Conservation (phyloP, 2,797 vertebrate species). For the Leptatherina wallacei region DNA sequence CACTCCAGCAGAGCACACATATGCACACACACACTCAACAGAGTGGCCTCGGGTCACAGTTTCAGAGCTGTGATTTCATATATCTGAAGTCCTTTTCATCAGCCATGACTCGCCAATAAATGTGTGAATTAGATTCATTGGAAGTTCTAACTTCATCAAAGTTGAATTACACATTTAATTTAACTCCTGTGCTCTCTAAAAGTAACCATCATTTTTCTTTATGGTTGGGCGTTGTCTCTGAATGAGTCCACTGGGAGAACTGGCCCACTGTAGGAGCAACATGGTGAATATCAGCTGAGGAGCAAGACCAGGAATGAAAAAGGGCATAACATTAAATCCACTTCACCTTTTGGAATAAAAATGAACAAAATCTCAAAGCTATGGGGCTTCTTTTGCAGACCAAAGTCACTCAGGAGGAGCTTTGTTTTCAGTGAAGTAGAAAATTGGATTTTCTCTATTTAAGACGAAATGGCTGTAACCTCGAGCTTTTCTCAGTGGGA, state of each 20-base stretch:
- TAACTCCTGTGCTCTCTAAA: neutral
- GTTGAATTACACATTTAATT: neutral
- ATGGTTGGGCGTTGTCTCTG: constrained; percentile 1
- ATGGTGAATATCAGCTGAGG: constrained; percentile 17
- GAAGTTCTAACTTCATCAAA: neutral
- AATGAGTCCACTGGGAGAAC: constrained; percentile 5
- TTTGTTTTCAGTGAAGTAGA: constrained; percentile 71
- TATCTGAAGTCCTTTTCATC: neutral
- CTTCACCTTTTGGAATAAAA: constrained; percentile 18
- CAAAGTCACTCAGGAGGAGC: constrained; percentile 57
- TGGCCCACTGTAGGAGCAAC: constrained; percentile 9
- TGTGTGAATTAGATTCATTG: neutral
- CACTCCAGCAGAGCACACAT: constrained; percentile 14
- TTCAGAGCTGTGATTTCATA: constrained; percentile 1
- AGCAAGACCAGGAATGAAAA: constrained; percentile 42
- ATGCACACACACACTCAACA: neutral
- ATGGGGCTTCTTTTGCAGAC: constrained; percentile 35
- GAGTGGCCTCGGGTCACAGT: constrained; percentile 8
- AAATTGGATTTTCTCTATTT: constrained; percentile 76
- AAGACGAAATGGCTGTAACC: constrained; percentile 61
- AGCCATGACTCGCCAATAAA: neutral
- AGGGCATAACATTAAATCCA: constrained; percentile 32
- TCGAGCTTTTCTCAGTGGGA: constrained; percentile 50
- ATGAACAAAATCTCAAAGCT: constrained; percentile 24
- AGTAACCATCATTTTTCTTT: constrained; percentile 8